Evolutionary conservation across 2,113 vertebrate genomes (phyloP).

Genomic region (Tragelaphus strepsiceros): DNA sequence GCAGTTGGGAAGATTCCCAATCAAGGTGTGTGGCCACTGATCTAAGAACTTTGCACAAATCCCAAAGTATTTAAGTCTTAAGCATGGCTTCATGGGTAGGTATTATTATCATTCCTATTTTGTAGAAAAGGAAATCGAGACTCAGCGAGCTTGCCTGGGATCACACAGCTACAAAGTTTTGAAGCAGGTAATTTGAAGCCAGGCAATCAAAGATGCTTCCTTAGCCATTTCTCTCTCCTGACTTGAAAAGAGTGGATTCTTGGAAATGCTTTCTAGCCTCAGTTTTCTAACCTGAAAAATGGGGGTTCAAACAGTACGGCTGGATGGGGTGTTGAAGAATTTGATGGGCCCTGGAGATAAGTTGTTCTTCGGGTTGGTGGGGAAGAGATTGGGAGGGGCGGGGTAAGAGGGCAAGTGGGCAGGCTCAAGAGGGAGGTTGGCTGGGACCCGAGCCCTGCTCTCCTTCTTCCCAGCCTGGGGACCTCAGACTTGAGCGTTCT

Average conservation of each 20-base stretch:
- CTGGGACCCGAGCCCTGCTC: not conserved
- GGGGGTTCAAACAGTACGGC: not conserved
- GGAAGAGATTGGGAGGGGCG: not conserved
- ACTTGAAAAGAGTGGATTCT: not conserved
- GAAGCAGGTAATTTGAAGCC: not conserved
- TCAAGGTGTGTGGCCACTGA: not conserved
- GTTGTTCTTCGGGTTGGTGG: not conserved
- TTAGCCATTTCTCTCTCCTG: not conserved
- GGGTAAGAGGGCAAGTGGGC: not conserved
- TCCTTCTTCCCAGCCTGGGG: not conserved
- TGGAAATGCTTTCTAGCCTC: not conserved
- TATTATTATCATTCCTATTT: not conserved
- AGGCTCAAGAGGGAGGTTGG: not conserved
- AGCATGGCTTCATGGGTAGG: not conserved
- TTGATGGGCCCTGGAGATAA: not conserved
- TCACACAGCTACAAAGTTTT: not conserved
- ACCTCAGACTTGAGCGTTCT: not conserved
- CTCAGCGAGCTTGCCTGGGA: not conserved
- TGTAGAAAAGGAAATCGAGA: conserved; percentile 18
- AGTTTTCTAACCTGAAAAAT: not conserved
- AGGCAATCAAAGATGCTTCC: not conserved
- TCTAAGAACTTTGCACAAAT: not conserved
- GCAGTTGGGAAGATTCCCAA: not conserved
- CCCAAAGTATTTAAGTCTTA: not conserved
- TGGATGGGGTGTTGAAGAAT: not conserved